Base-by-base conservation (phyloP, 1,140 invertebrate genomes). In the Drosophila gunungcola region DNA sequence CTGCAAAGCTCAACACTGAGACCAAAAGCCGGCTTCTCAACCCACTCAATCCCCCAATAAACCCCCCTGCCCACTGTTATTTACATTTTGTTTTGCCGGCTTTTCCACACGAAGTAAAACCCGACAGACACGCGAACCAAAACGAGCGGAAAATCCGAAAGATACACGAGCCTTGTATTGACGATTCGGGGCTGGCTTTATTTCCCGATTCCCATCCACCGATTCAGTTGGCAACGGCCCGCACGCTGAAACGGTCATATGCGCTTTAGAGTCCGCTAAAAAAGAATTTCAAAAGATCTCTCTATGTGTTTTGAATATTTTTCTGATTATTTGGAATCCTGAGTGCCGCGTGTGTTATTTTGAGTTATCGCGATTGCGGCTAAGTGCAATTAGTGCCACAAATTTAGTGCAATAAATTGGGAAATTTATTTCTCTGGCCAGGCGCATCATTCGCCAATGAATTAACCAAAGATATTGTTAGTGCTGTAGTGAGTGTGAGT, bases 61-160 rank as follows among this genome's bases (percentile, higher is more conserved):
- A 10, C 27, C 12, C 21, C 6, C 36, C 27, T 12, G 7, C 12
- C 13, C 25, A 58, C 51, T 78, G 80, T 82, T 86, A 86, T 86
- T 86, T 86, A 86, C 83, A 86, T 83, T 86, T 86, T 86, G 83
- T 86, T 86, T 83, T 86, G 83, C 83, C 83, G 83, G 83, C 83
- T 88, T 86, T 88, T 88, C 84, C 51, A 27, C 68, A 63, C 70
- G 64, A 52, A n/a, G 41, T 45, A 2, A 55, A 46, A 46, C 42
- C 53, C 57, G 73, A 53, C 32, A 53, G 56, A 13, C 16, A 36
- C 49, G 1, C 38, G 49, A 52, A 25, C 10, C 32, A 16, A 36
- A 36, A 52, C 42, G 57, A 49, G 13, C 51, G 42, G 62, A 57
- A 34, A 12, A 21, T 29, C 13, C 56, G 32, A 46, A 41, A 57